Percentiles rank a stretch among this genome's conserved stretches.
phyloP scores from a whole-genome alignment of 2,113 vertebrate genomes.

The Muntiacus muntjak region DNA sequence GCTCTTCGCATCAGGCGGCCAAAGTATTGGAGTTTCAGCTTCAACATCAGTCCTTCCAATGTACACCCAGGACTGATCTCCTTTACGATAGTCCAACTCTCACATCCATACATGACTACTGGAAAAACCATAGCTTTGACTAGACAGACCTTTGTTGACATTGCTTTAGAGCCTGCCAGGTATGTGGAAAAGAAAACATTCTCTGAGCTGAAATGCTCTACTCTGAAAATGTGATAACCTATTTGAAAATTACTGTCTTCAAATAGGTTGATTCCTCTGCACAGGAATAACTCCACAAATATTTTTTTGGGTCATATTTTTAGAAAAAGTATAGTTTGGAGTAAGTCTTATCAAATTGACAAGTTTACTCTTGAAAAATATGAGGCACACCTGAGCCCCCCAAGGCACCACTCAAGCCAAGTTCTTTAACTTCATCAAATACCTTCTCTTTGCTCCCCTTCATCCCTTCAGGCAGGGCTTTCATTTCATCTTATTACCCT shows the following conservation, averaged over 20 bases:
- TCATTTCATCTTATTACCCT: slow-evolving; percentile 21
- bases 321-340: slow-evolving; percentile 26
- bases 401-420: background rate
- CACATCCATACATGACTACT: no score
- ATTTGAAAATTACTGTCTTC: background rate
- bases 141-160: background rate
- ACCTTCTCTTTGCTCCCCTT: background rate
- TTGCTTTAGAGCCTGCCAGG: background rate
- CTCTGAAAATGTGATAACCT: background rate
- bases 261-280: background rate
- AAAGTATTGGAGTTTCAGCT: no score
- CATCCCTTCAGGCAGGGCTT: background rate
- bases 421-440: background rate
- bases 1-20: no score
- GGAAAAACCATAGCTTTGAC: no score
- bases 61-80: no score
- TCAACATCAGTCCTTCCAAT: no score
- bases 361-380: slow-evolving; percentile 48
- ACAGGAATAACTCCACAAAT: background rate
- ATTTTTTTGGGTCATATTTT: background rate
- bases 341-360: background rate
- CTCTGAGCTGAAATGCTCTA: background rate
- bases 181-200: background rate
- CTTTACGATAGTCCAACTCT: no score
- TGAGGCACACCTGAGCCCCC: slow-evolving; percentile 38